Evolutionary conservation across 2,113 vertebrate genomes (phyloP).

Genomic region (Tauraco erythrolophus): DNA sequence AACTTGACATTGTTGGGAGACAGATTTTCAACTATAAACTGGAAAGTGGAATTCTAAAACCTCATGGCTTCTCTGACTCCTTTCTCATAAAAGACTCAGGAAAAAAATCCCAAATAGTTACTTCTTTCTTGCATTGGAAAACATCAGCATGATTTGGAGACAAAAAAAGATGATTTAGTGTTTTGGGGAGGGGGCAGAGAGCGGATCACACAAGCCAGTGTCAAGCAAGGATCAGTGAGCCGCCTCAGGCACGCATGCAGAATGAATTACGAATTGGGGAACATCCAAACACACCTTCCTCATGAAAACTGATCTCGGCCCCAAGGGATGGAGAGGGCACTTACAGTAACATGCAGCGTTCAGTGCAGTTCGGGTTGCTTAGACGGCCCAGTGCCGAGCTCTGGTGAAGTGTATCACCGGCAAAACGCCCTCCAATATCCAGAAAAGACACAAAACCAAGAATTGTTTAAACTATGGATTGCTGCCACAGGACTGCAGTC

Average conservation of each 20-base stretch:
- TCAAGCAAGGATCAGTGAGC: background rate
- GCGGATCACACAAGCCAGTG: background rate
- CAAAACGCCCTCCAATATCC: background rate
- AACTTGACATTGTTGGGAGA: fast-evolving
- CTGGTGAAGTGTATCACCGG: background rate
- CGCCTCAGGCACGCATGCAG: background rate
- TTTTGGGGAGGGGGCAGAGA: background rate
- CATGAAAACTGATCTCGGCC: background rate
- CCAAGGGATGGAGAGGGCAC: background rate
- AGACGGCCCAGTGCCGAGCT: background rate
- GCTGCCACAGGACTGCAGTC: conserved; percentile 39
- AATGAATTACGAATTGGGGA: background rate
- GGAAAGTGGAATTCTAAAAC: background rate
- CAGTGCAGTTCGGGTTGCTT: background rate
- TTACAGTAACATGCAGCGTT: background rate
- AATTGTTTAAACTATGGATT: conserved; percentile 21
- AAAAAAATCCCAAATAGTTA: background rate
- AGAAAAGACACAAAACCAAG: background rate
- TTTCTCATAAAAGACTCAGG: background rate
- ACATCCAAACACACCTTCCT: conserved; percentile 32
- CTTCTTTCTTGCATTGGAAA: background rate
- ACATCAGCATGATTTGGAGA: background rate
- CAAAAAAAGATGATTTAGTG: background rate
- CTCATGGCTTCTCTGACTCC: background rate
- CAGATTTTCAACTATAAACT: background rate